Evolutionary conservation across 2,797 vertebrate species (phyloP).

Genomic region (Gila robusta): DNA sequence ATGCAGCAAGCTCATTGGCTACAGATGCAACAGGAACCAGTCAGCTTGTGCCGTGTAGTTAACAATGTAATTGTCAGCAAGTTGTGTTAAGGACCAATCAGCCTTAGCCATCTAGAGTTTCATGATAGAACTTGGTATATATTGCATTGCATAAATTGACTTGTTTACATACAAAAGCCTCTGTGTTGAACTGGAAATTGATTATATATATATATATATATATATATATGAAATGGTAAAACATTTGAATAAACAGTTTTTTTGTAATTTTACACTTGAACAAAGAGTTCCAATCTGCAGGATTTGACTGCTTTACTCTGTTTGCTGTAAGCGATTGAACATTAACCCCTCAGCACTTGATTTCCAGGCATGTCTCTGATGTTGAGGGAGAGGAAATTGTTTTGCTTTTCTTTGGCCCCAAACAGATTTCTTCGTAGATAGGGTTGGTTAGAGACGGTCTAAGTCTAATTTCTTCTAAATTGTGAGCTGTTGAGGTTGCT

Average conservation of each 20-base stretch:
- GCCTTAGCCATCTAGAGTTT: background rate
- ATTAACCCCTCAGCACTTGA: conserved; percentile 9
- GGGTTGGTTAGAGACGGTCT: background rate
- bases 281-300: background rate
- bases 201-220: too few species aligned
- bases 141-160: background rate
- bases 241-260: background rate
- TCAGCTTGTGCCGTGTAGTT: background rate
- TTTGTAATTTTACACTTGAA: background rate
- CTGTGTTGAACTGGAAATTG: background rate
- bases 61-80: background rate
- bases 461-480: conserved; percentile 12
- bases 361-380: conserved; percentile 27
- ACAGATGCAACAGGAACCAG: background rate
- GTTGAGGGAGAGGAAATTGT: conserved; percentile 36
- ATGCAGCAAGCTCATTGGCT: background rate
- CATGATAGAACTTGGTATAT: background rate
- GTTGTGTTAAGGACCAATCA: background rate
- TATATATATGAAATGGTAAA: background rate
- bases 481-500: background rate
- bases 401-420: conserved; percentile 12
- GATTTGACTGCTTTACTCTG: background rate
- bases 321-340: background rate
- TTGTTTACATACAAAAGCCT: background rate
- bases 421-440: conserved; percentile 6